Base-by-base conservation (phyloP, 23 tunicate species). In the Trididemnum miniatum region DNA sequence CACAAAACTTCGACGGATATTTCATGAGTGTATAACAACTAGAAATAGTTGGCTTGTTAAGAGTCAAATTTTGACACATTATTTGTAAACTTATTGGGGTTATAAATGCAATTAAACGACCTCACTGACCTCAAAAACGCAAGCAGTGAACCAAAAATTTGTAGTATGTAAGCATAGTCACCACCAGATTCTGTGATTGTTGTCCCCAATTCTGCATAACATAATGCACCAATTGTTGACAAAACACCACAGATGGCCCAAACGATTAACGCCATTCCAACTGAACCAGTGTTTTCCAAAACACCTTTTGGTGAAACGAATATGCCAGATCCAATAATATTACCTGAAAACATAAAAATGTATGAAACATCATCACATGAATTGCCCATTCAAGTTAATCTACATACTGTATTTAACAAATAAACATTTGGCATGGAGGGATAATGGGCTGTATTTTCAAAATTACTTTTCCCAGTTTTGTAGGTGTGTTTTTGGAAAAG, bases 231-330 rank as follows among this genome's bases (percentile, higher is more conserved):
- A 28, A 92, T 91, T 34, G 80, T 84, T 52, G 94, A 91, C 0
- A 96, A 54, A 7, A 91, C 77, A 5, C 99, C 99, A 65, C 99
- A 96, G 28, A 96, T 51, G 9, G 97, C 93, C 99, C 99, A 96
- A 27, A 96, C 97, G 0, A 96, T 83, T 35, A 96, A 79, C 18
- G 99, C 97, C 69, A 92, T 34, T 4, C 86, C 99, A 30, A 90
- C 88, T 9, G 97, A 91, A 1, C 97, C 97, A 0, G 96, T 92
- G 38, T 91, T 77, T 79, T 75, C 33, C 25, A 96, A 66, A 28
- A 96, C 99, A 32, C 97, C 99, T 40, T 91, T 92, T 20, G 99
- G 99, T 5, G 99, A 96, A 40, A 96, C 97, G 65, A 96, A 96
- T 1, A 96, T 96, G 20, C 99, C 99, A 59, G 97, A 92, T 20